These are phyloP conservation scores for Drosophila ambigua DNA, from an alignment of 1,140 invertebrate species.

Conservation along the genomic window DNA sequence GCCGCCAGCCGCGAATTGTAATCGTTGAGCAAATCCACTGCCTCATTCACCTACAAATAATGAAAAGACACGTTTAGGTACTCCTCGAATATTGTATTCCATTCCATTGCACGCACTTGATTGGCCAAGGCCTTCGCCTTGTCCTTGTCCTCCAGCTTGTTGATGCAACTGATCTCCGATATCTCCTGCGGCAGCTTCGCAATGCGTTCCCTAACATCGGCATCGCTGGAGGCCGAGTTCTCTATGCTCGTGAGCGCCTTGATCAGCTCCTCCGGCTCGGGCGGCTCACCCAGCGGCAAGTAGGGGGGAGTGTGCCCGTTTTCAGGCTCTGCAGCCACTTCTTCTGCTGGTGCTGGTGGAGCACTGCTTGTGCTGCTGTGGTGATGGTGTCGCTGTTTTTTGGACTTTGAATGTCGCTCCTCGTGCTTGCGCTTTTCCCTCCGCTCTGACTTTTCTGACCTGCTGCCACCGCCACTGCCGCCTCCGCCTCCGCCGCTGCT, in stretches of 20 bases:
- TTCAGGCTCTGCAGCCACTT: conserved; percentile 29
- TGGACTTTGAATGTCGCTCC: conserved; percentile 66
- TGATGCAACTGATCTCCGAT: conserved; percentile 93
- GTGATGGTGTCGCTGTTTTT: conserved; percentile 35
- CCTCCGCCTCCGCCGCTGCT: neutral
- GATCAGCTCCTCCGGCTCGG: conserved; percentile 94
- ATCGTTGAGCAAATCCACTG: conserved; percentile 92
- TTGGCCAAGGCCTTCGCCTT: conserved; percentile 72
- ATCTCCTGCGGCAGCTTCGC: conserved; percentile 97
- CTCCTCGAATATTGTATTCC: neutral
- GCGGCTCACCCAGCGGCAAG: conserved; percentile 91
- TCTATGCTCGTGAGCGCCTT: conserved; percentile 94
- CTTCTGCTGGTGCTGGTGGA: conserved; percentile 84
- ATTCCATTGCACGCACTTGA: conserved; percentile 49
- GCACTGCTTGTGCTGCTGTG: conserved; percentile 81
- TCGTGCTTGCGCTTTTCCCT: conserved; percentile 68
- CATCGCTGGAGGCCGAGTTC: conserved; percentile 97
- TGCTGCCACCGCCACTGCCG: conserved; percentile 9
- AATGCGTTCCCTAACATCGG: conserved; percentile 95
- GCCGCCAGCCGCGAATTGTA: conserved; percentile 94
- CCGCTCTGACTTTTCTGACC: conserved; percentile 61
- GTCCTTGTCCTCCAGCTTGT: conserved; percentile 90
- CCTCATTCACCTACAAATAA: conserved; percentile 90
- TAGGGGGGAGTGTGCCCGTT: conserved; percentile 87
- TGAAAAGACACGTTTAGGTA: neutral